Conservation (phyloP, 2,797 vertebrate genomes). For the Paedocypris micromegethes region DNA sequence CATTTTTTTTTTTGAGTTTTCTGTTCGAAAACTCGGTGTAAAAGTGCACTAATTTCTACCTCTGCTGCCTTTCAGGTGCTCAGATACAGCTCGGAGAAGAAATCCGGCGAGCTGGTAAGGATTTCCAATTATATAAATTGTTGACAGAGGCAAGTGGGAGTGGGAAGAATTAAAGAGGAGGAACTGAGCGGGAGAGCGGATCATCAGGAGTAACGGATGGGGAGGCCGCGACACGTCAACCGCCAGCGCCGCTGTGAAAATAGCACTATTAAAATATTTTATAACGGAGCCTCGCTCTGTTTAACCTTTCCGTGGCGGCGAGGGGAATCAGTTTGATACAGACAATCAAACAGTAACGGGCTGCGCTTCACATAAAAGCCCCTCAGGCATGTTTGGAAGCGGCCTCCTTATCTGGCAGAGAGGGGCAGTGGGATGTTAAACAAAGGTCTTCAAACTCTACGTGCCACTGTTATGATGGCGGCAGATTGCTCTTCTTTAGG, state of each 20-base stretch:
- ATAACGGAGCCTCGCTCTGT: slow-evolving; percentile 68
- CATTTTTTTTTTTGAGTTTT: background rate
- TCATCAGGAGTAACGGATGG: slow-evolving; percentile 74
- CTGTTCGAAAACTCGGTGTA: background rate
- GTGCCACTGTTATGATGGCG: slow-evolving; percentile 23
- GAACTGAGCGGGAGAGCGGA: slow-evolving; percentile 59
- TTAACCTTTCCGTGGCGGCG: slow-evolving; percentile 64
- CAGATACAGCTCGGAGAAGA: slow-evolving; percentile 91
- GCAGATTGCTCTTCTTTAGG: slow-evolving; percentile 32
- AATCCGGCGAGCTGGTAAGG: slow-evolving; percentile 88
- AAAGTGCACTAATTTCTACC: slow-evolving; percentile 35
- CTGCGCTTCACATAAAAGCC: slow-evolving; percentile 54
- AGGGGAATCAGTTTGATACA: slow-evolving; percentile 68
- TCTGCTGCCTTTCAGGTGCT: slow-evolving; percentile 76
- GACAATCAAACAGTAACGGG: slow-evolving; percentile 69
- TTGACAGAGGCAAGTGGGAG: slow-evolving; percentile 65
- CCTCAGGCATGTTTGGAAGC: slow-evolving; percentile 56
- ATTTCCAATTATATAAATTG: slow-evolving; percentile 64
- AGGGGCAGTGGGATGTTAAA: slow-evolving; percentile 50
- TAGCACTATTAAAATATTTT: slow-evolving; percentile 80
- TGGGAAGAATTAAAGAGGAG: slow-evolving; percentile 54
- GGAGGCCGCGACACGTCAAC: slow-evolving; percentile 76
- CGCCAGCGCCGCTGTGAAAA: slow-evolving; percentile 67
- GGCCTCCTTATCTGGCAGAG: slow-evolving; percentile 54
- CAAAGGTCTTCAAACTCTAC: slow-evolving; percentile 40